Conservation (phyloP, 2,888 invertebrate species). For the Tipula confusa region DNA sequence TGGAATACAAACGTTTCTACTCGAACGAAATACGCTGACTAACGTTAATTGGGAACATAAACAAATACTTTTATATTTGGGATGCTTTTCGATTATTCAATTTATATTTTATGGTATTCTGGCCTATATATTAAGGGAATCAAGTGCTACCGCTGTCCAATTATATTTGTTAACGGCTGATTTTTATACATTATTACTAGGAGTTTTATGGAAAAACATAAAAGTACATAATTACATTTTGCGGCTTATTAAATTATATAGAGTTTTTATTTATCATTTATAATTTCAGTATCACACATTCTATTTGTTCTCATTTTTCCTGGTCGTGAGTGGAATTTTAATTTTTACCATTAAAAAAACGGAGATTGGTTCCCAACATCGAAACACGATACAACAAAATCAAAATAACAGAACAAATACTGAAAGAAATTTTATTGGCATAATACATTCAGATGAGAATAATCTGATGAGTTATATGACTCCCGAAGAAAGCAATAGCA, state of each 20-base stretch:
- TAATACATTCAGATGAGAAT: not conserved
- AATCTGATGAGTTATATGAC: not conserved
- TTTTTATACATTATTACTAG: constrained; percentile 77
- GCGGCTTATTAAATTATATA: not conserved
- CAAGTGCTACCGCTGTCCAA: constrained; percentile 79
- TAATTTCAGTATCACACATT: constrained; percentile 71
- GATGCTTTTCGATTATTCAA: constrained; percentile 65
- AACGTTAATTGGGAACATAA: constrained; percentile 60
- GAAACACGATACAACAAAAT: not conserved
- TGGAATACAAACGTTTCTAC: constrained; percentile 71
- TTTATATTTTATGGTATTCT: constrained; percentile 72
- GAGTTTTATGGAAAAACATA: constrained; percentile 74
- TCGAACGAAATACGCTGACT: constrained; percentile 67
- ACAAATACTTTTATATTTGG: constrained; percentile 57
- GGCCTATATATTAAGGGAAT: constrained; percentile 68
- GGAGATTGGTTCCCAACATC: not conserved
- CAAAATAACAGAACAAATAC: not conserved
- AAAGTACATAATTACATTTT: constrained; percentile 57
- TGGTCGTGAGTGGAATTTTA: constrained; percentile 70
- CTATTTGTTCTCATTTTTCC: constrained; percentile 72
- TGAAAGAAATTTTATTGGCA: not conserved
- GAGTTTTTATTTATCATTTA: constrained; percentile 31
- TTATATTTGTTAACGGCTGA: constrained; percentile 77
- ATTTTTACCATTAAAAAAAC: constrained; percentile 55
- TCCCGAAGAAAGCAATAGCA: constrained; percentile 26